These are phyloP conservation scores for Lerema accius DNA, from an alignment of 1,140 invertebrate genomes.

Conservation along the genomic window DNA sequence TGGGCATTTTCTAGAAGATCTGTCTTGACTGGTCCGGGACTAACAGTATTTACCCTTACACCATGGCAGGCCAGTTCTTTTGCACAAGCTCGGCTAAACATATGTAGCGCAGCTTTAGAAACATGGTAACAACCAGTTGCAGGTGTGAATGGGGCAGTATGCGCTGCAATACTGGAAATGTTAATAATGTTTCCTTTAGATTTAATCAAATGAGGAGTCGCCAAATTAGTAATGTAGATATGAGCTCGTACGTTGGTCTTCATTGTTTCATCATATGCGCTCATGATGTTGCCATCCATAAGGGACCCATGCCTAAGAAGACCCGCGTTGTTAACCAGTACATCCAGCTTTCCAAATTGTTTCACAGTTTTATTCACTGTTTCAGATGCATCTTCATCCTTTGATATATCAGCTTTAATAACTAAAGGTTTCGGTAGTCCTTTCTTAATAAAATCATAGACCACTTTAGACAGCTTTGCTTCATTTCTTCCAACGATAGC, in stretches of 20 bases:
- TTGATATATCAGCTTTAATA: constrained; percentile 7
- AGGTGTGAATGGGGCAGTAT: no score
- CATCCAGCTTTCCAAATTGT: constrained; percentile 5
- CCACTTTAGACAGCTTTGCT: no score
- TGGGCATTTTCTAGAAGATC: constrained; percentile 2
- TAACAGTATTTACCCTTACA: constrained; percentile 4
- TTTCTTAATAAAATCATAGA: no score
- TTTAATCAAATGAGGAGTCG: constrained; percentile 4
- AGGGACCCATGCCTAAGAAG: background rate
- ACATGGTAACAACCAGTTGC: background rate
- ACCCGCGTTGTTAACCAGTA: constrained; percentile 6
- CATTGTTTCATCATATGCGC: constrained; percentile 1
- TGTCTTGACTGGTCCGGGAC: constrained; percentile 3
- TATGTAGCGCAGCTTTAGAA: constrained; percentile 4
- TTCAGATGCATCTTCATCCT: background rate
- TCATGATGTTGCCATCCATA: background rate
- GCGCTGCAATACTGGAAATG: constrained; percentile 3
- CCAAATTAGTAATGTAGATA: constrained; percentile 9
- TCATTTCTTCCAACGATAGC: no score
- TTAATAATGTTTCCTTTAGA: constrained; percentile 5
- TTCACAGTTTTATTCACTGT: background rate
- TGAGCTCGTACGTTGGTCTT: constrained; percentile 1
- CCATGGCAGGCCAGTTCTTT: constrained; percentile 1
- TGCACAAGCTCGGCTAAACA: background rate
- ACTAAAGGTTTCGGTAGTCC: background rate